Conservation (phyloP, 2,888 invertebrate genomes). For the Halictus quadricinctus region DNA sequence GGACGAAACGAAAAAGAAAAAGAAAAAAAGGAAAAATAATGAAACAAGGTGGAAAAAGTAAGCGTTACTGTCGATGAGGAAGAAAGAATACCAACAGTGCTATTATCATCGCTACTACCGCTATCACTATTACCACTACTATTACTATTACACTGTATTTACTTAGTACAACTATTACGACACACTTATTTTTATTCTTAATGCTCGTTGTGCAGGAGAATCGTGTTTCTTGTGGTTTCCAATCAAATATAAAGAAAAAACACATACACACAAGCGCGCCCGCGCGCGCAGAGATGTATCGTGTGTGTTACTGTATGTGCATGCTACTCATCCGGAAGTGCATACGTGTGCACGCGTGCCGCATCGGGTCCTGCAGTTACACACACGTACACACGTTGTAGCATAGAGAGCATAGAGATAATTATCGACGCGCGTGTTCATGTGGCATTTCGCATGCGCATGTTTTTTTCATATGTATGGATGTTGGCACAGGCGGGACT, state of each 20-base stretch:
- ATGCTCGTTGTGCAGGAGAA: slow-evolving; percentile 52
- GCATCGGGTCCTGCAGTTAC: slow-evolving; percentile 37
- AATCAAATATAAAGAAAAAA: slow-evolving; percentile 60
- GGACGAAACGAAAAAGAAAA: neutral
- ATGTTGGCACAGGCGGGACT: slow-evolving; percentile 38
- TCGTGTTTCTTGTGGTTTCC: slow-evolving; percentile 61
- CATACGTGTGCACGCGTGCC: slow-evolving; percentile 56
- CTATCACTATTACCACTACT: slow-evolving; percentile 63
- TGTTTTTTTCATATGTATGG: slow-evolving; percentile 50
- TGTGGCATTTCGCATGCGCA: slow-evolving; percentile 61
- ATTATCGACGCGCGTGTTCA: slow-evolving; percentile 62
- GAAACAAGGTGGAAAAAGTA: neutral
- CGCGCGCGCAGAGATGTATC: neutral
- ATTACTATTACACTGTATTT: slow-evolving; percentile 64
- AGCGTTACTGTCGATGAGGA: slow-evolving; percentile 49
- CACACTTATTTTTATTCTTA: slow-evolving; percentile 66
- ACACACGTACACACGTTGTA: slow-evolving; percentile 16
- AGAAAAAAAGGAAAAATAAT: neutral
- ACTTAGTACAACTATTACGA: slow-evolving; percentile 67
- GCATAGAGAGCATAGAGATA: slow-evolving; percentile 52
- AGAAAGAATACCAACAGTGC: slow-evolving; percentile 46
- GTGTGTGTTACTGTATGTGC: slow-evolving; percentile 51
- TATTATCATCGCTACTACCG: slow-evolving; percentile 61
- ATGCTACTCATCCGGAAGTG: slow-evolving; percentile 47
- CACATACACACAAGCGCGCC: neutral